Conservation (phyloP, 2,888 invertebrate genomes). For the Alcis repandata region DNA sequence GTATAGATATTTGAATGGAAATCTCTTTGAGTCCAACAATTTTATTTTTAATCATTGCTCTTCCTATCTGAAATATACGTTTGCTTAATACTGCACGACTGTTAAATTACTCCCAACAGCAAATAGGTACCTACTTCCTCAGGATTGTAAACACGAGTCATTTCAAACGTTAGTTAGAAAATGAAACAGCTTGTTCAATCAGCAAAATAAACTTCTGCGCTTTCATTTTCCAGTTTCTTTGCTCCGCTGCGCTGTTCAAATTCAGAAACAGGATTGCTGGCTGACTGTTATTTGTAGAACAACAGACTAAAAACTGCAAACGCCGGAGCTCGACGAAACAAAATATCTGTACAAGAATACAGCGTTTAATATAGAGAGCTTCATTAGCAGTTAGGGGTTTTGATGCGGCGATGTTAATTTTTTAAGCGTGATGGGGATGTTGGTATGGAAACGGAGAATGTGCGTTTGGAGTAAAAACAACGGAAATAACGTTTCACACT, state of each 20-base stretch:
- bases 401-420: not conserved
- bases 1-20: too few relatives aligned
- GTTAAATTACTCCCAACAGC: too few relatives aligned
- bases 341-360: not conserved
- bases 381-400: slow-evolving; percentile 10
- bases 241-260: slow-evolving; percentile 1
- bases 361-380: not conserved
- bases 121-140: too few relatives aligned
- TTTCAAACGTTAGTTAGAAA: not conserved
- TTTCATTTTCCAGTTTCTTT: not conserved
- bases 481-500: too few relatives aligned
- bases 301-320: slow-evolving; percentile 13
- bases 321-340: not conserved
- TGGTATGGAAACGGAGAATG: too few relatives aligned
- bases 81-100: too few relatives aligned
- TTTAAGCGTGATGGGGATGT: too few relatives aligned
- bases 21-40: too few relatives aligned
- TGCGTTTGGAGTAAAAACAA: too few relatives aligned
- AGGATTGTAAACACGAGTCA: too few relatives aligned
- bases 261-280: slow-evolving; percentile 6
- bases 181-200: not conserved
- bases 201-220: not conserved
- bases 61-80: too few relatives aligned
- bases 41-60: too few relatives aligned
- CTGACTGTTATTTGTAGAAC: slow-evolving; percentile 18